Conservation (phyloP, 2,113 vertebrate genomes). For the Melanostigma gelatinosum region DNA sequence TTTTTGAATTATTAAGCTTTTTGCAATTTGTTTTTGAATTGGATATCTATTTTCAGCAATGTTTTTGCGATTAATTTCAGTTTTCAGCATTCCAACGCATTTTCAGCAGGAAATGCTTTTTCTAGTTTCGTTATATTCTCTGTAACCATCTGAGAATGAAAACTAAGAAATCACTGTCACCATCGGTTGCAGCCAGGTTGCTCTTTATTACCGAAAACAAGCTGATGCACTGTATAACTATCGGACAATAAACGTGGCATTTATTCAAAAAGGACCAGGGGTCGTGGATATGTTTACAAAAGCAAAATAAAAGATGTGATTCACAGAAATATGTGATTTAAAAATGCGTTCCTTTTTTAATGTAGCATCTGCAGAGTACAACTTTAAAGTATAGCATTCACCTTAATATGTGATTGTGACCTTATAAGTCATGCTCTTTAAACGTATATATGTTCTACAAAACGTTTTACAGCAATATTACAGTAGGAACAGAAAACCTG, state of each 20-base stretch:
- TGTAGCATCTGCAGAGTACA: too few relatives aligned
- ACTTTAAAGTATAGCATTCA: too few relatives aligned
- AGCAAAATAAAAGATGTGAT: background rate
- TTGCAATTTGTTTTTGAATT: too few relatives aligned
- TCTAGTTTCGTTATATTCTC: background rate
- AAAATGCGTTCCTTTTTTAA: background rate
- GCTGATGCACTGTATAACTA: background rate
- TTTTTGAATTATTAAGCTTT: too few relatives aligned
- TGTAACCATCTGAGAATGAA: background rate
- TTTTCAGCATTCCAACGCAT: too few relatives aligned
- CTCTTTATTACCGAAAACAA: background rate
- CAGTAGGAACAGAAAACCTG: too few relatives aligned
- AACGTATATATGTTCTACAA: background rate
- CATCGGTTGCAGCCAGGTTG: background rate
- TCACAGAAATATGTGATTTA: too few relatives aligned
- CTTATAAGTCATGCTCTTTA: too few relatives aligned
- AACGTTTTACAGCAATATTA: background rate
- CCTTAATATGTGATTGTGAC: too few relatives aligned
- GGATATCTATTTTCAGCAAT: too few relatives aligned
- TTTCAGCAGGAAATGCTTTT: too few relatives aligned
- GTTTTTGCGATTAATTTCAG: too few relatives aligned
- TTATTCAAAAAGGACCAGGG: background rate
- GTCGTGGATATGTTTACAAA: background rate
- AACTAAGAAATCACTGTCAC: background rate
- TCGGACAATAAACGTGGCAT: background rate